phyloP scores from a whole-genome alignment of 2,797 vertebrate species.

The Silurus lanzhouensis region DNA sequence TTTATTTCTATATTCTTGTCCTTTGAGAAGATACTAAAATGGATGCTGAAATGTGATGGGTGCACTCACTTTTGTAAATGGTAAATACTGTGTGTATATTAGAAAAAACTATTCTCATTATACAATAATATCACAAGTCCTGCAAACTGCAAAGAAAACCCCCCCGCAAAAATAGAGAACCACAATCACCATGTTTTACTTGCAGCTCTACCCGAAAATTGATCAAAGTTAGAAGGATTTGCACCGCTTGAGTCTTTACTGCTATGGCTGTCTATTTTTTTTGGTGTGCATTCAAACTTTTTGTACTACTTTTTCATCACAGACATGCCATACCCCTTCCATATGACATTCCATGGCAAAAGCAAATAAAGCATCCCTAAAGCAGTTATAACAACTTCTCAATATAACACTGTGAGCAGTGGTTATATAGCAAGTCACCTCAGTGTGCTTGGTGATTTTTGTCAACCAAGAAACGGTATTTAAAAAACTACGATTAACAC shows the following conservation, averaged over 20 bases:
- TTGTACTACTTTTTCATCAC: not conserved
- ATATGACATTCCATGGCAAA: not conserved
- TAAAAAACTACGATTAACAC: conserved; percentile 10
- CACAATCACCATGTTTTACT: not conserved
- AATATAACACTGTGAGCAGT: not conserved
- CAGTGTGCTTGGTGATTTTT: not conserved
- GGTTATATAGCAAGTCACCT: not conserved
- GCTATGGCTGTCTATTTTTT: not conserved
- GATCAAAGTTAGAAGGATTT: not conserved
- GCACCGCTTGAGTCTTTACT: not conserved
- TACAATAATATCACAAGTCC: not conserved
- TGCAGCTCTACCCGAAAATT: not conserved
- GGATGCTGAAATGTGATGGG: too few relatives aligned
- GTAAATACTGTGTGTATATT: too few relatives aligned
- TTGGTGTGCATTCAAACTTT: not conserved
- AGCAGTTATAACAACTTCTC: not conserved
- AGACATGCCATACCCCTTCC: not conserved
- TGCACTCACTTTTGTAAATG: too few relatives aligned
- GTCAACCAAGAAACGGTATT: not conserved
- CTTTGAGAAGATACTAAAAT: too few relatives aligned
- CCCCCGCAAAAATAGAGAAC: not conserved
- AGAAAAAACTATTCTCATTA: not conserved
- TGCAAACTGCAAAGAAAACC: not conserved
- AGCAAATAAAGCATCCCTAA: not conserved
- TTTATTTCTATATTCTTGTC: too few relatives aligned